Base-by-base conservation (phyloP, 2,113 vertebrate species). In the Sakesphorus luctuosus region DNA sequence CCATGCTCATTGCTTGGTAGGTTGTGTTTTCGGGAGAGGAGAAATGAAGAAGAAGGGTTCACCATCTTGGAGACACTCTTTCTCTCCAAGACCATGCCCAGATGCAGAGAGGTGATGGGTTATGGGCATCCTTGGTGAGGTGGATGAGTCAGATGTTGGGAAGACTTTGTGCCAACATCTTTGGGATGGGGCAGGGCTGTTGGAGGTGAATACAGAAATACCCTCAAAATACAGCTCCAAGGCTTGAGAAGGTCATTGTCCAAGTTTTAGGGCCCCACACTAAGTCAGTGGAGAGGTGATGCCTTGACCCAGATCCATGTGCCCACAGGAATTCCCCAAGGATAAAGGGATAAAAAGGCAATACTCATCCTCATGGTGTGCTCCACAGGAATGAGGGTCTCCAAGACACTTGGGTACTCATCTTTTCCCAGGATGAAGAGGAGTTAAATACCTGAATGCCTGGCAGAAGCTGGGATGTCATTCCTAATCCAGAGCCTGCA, bases 391-490 rank as follows among this genome's bases (percentile, higher is more conserved):
- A 31, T 13, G 20, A 92, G 15, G 28, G 31, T 79, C 58, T 90
- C n/a, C 36, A 18, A 73, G 71, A 23, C 0, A 6, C 25, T 66
- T 69, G 62, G 4, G 21, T 40, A 25, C 15, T 77, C 0, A 0
- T 36, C 56, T 38, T 18, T 82, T 44, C 40, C 31, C 2, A 3
- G 4, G 19, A 4, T 2, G 3, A 89, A 43, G 44, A 82, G 50
- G 43, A 69, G 15, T 47, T 66, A 58, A 73, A 90, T 15, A 92
- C 83, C 79, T 62, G 75, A 73, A 49, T 7, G 9, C 59, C 59
- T 71, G 73, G 72, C 50, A 50, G 46, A 10, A 47, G 6, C 13
- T 58, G 65, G 50, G 35, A 17, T 2, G 2, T 68, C 67, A 36
- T 38, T 89, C 66, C 53, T 72, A 24, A 87, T 73, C 86, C 80